Conservation (phyloP, 2,113 vertebrate genomes). For the Alethe diademata region DNA sequence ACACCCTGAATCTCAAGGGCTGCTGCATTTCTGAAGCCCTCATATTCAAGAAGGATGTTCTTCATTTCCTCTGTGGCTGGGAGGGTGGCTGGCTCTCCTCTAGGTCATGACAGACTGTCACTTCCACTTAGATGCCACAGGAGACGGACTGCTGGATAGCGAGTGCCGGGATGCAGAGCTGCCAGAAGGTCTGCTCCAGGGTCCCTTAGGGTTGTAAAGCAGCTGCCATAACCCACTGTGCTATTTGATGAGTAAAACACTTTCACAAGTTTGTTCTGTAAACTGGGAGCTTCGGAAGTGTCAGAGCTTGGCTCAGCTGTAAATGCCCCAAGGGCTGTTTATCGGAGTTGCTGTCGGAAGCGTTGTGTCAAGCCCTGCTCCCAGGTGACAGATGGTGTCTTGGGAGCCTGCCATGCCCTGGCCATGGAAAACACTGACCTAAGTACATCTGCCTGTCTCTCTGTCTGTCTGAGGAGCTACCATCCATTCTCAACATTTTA, state of each 20-base stretch:
- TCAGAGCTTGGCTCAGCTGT: background rate
- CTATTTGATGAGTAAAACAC: background rate
- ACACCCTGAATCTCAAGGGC: background rate
- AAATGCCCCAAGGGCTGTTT: background rate
- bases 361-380: background rate
- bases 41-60: background rate
- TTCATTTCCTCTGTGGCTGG: background rate
- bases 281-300: background rate
- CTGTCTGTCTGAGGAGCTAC: background rate
- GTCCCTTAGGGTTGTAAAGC: background rate
- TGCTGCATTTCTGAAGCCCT: background rate
- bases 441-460: background rate
- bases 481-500: background rate
- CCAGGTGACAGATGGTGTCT: background rate
- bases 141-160: accelerated
- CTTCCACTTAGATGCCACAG: background rate
- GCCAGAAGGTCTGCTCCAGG: background rate
- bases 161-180: accelerated
- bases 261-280: background rate
- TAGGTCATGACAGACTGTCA: background rate
- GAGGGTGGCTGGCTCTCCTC: background rate
- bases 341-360: accelerated
- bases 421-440: accelerated
- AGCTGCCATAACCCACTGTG: background rate
- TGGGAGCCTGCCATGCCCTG: background rate